Evolutionary conservation across 2,797 vertebrate genomes (phyloP), one percentile per base, ranked within the genome.

Genomic region (Halcyon smyrnensis): DNA sequence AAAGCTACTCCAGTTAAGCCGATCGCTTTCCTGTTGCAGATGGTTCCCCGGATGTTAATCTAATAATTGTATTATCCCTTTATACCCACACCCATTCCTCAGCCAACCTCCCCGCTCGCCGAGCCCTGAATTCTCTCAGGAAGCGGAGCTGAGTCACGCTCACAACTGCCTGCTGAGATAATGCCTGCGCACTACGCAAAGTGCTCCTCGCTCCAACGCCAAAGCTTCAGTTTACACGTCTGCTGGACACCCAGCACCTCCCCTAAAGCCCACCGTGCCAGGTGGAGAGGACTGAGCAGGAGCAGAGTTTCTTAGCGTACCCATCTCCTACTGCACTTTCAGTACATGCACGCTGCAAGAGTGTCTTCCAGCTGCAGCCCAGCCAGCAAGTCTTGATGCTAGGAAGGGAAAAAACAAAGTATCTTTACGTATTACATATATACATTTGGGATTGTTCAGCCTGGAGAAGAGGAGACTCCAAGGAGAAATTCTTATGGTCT

Each of bases 111-210:
- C 67, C 79, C 4, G 6, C 17, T 15, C 7, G 9, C 56, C 0
- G 5, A 68, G 85, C 67, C 67, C 76, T 15, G 3, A 84, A 51
- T 50, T 71, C 87, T 34, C 82, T 87, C 94, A 97, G 97, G 96
- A 97, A 97, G 86, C 36, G 3, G 92, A 95, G 95, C 96, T 97
- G 97, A 95, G 93, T 97, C 97, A 97, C 90, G 0, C 96, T 94
- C 83, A 5, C 83, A 69, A 54, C 93, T 96, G 95, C 87, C 76
- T 87, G 93, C 92, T 74, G 87, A 96, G 97, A 97, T 97, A 97
- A 97, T n/a, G 90, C 71, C 75, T 62, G 17, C 50, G 69, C 78
- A 19, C 67, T 7, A 3, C 14, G 0, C 36, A 2, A 30, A 79
- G 48, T 12, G 5, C 48, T 76, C 71, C 83, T 60, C 77, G 5